These are phyloP conservation scores for Choristoneura fumiferana DNA, from an alignment of 1,140 invertebrate genomes.

Conservation along the genomic window DNA sequence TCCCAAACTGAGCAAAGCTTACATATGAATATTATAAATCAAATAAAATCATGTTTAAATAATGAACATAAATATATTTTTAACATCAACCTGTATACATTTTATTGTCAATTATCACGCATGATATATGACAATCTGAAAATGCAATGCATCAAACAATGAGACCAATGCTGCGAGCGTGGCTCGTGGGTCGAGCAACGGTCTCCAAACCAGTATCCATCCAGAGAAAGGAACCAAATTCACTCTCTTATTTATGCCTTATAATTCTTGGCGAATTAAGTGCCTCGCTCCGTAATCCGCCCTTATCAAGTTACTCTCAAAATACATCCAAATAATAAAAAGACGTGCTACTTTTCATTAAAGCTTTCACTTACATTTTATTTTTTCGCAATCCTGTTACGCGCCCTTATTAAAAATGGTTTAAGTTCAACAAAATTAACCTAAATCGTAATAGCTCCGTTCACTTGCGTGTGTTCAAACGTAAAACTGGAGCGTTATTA, in stretches of 20 bases:
- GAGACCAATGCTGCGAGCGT: slow-evolving; percentile 44
- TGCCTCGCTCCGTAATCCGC: not conserved
- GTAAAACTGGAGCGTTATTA: no score
- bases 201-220: slow-evolving; percentile 59
- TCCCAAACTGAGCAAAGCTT: no score
- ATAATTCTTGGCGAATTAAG: slow-evolving; percentile 1
- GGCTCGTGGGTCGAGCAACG: slow-evolving; percentile 57
- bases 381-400: no score
- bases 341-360: not conserved
- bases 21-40: no score
- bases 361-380: slow-evolving; percentile 5
- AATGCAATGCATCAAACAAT: slow-evolving; percentile 58
- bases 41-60: no score
- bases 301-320: not conserved
- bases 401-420: no score
- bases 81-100: slow-evolving; percentile 40
- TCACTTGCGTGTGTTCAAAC: no score
- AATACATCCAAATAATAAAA: not conserved
- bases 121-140: slow-evolving; percentile 45
- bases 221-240: slow-evolving; percentile 37
- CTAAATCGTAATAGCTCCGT: no score
- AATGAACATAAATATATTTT: no score
- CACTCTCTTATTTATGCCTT: not conserved
- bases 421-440: no score
- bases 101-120: slow-evolving; percentile 37